phyloP scores from a whole-genome alignment of 23 tunicate genomes.

The Halocynthia aurantium region DNA sequence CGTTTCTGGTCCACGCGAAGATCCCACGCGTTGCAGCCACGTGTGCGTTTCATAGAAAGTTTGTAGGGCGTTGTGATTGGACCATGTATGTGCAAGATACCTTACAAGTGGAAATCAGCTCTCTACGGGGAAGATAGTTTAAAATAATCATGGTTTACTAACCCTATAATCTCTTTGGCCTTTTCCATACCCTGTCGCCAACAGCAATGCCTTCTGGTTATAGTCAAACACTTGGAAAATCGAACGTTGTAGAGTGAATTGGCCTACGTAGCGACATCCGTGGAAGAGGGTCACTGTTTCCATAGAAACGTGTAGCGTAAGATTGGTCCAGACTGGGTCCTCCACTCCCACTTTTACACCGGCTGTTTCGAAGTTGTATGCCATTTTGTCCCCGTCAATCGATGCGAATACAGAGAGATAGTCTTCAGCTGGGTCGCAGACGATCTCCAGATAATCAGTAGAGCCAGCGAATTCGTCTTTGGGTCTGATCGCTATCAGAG shows the following conservation, averaged over 20 bases:
- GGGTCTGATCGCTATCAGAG: constrained; percentile 9
- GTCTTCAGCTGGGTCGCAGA: constrained; percentile 5
- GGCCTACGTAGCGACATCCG: constrained; percentile 8
- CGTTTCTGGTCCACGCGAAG: no score
- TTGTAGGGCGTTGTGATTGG: no score
- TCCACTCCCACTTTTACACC: neutral
- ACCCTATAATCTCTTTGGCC: constrained; percentile 14
- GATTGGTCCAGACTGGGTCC: constrained; percentile 6
- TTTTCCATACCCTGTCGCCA: constrained; percentile 14
- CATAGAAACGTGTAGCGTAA: constrained; percentile 2
- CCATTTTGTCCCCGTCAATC: neutral
- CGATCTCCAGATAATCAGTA: constrained; percentile 11
- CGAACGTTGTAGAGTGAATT: neutral
- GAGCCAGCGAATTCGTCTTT: constrained; percentile 1
- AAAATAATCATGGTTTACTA: neutral
- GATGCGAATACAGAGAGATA: constrained; percentile 1
- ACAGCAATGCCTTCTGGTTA: constrained; percentile 4
- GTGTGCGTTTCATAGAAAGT: no score
- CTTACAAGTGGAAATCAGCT: no score
- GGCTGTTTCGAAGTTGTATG: neutral
- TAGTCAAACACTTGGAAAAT: constrained; percentile 7
- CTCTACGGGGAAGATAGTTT: no score
- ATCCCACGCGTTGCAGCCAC: no score
- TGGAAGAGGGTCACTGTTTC: constrained; percentile 9
- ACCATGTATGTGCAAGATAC: no score